Conservation (phyloP, 2,113 vertebrate species). For the Cryptoleucopteryx plumbea region DNA sequence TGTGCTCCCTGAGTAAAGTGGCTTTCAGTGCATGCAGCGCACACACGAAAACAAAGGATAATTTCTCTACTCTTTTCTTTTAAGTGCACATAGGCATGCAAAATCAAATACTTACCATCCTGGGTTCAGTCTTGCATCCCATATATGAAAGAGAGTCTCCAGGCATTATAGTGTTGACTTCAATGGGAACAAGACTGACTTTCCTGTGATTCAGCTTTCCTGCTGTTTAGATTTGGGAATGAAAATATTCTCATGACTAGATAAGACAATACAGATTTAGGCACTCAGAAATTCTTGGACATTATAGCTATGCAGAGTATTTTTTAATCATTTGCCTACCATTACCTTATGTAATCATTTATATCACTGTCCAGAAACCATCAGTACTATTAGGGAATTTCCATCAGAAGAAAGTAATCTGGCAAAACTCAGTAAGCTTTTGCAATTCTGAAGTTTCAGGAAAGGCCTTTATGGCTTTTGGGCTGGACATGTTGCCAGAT, state of each 20-base stretch:
- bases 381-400: neutral
- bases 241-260: neutral
- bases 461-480: conserved; percentile 1
- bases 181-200: neutral
- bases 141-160: neutral
- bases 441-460: neutral
- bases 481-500: neutral
- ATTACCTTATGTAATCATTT: neutral
- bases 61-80: neutral
- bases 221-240: neutral
- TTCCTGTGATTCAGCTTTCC: neutral
- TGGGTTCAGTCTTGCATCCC: neutral
- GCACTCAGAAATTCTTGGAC: neutral
- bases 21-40: neutral
- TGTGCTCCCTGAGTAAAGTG: neutral
- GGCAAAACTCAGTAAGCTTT: neutral
- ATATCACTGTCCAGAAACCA: neutral
- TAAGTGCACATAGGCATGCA: neutral
- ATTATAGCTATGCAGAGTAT: neutral
- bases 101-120: neutral
- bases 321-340: neutral
- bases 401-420: neutral
- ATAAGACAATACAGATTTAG: neutral
- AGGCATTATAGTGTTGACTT: neutral
- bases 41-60: neutral